Conservation (phyloP, 1,140 invertebrate genomes). For the Venturia canescens region DNA sequence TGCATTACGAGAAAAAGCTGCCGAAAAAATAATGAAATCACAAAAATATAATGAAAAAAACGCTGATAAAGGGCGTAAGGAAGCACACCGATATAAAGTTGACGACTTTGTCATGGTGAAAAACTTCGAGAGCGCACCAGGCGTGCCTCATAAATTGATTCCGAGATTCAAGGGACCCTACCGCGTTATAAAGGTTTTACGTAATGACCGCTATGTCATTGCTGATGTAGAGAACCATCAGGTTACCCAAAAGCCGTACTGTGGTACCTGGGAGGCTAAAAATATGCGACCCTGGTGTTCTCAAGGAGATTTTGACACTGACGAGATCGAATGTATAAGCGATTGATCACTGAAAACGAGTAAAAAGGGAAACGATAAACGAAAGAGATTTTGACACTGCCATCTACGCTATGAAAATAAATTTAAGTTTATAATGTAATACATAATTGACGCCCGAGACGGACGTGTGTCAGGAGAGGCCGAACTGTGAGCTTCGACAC, state of each 20-base stretch:
- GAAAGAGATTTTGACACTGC: too few relatives aligned
- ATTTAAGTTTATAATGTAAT: too few relatives aligned
- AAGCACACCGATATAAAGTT: neutral
- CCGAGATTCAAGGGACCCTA: neutral
- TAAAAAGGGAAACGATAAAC: too few relatives aligned
- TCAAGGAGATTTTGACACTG: too few relatives aligned
- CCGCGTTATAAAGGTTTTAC: neutral
- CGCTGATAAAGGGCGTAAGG: conserved; percentile 21
- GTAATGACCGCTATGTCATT: neutral
- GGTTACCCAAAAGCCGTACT: neutral
- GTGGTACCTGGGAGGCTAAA: neutral
- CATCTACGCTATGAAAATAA: too few relatives aligned
- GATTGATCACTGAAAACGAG: too few relatives aligned
- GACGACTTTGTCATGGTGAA: conserved; percentile 35
- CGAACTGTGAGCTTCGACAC: too few relatives aligned
- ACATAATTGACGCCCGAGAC: too few relatives aligned
- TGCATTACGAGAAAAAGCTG: neutral
- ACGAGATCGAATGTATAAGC: too few relatives aligned
- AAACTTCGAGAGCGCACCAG: conserved; percentile 22
- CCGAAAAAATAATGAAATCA: neutral
- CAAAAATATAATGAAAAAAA: conserved; percentile 14
- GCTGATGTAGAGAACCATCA: neutral
- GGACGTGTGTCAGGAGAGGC: too few relatives aligned
- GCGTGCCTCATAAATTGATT: neutral
- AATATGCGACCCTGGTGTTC: neutral